Evolutionary conservation across 2,797 vertebrate genomes (phyloP).

Genomic region (Meda fulgida): DNA sequence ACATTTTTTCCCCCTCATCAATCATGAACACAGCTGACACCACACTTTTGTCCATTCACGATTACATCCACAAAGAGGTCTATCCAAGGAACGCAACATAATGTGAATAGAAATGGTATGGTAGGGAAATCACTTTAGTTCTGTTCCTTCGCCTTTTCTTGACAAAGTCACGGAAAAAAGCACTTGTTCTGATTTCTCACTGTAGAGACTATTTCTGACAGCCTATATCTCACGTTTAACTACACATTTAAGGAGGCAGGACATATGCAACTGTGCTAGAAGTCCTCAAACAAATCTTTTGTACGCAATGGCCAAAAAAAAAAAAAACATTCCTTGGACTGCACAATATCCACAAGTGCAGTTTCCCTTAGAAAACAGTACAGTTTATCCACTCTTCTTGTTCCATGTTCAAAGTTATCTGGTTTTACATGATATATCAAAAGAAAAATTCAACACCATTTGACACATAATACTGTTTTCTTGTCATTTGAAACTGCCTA

Average conservation of each 20-base stretch:
- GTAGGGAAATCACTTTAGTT: slow-evolving; percentile 33
- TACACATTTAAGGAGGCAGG: slow-evolving; percentile 12
- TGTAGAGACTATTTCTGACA: slow-evolving; percentile 40
- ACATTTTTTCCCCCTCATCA: slow-evolving; percentile 37
- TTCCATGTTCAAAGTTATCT: slow-evolving; percentile 43
- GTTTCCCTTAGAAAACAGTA: slow-evolving; percentile 40
- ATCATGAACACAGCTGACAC: slow-evolving; percentile 44
- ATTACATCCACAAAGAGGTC: background rate
- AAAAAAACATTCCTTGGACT: slow-evolving; percentile 32
- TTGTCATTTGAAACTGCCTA: slow-evolving; percentile 68
- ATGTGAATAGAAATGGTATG: slow-evolving; percentile 35
- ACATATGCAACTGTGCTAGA: slow-evolving; percentile 13
- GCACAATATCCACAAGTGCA: slow-evolving; percentile 31
- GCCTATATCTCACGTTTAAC: slow-evolving; percentile 37
- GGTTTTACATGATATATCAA: slow-evolving; percentile 53
- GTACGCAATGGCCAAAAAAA: slow-evolving; percentile 2
- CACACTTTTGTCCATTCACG: slow-evolving; percentile 28
- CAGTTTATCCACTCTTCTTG: slow-evolving; percentile 46
- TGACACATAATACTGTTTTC: slow-evolving; percentile 61
- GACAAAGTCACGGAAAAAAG: slow-evolving; percentile 35
- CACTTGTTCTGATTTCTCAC: slow-evolving; percentile 39
- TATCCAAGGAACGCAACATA: background rate
- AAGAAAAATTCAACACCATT: background rate
- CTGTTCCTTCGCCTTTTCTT: slow-evolving; percentile 3
- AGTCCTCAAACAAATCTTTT: slow-evolving; percentile 48